phyloP scores from a whole-genome alignment of 2,888 invertebrate genomes.

The Notocelia uddmanniana region DNA sequence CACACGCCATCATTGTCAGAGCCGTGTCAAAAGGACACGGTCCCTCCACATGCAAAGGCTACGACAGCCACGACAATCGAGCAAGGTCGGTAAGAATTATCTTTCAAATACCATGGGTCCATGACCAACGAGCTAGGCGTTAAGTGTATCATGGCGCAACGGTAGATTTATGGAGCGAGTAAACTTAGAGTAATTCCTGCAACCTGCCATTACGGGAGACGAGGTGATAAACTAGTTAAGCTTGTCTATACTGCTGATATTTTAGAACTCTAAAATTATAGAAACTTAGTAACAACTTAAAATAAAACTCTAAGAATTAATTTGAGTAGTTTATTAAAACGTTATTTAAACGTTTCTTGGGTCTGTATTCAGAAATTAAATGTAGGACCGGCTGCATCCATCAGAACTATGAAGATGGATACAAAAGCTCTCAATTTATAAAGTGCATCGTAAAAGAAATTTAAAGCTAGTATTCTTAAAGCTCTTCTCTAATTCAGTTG shows the following conservation, averaged over 20 bases:
- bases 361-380: too few relatives aligned
- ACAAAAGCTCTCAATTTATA: background rate
- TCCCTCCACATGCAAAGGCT: conserved; percentile 42
- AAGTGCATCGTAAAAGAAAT: background rate
- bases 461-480: background rate
- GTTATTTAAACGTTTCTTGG: too few relatives aligned
- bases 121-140: conserved; percentile 40
- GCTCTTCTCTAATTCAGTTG: background rate
- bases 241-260: conserved; percentile 3
- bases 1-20: conserved; percentile 27
- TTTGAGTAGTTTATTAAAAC: background rate
- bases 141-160: conserved; percentile 41
- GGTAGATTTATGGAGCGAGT: conserved; percentile 28
- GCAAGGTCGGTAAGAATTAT: conserved; percentile 42
- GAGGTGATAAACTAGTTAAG: conserved; percentile 24
- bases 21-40: conserved; percentile 27
- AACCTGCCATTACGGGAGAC: conserved; percentile 15
- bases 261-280: background rate
- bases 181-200: conserved; percentile 23
- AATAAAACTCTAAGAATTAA: background rate
- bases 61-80: conserved; percentile 36
- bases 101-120: conserved; percentile 45
- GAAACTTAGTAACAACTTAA: background rate
- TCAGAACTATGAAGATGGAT: too few relatives aligned
- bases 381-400: too few relatives aligned